Evolutionary conservation across 2,888 invertebrate genomes (phyloP).

Genomic region (Choristoneura rosaceana): DNA sequence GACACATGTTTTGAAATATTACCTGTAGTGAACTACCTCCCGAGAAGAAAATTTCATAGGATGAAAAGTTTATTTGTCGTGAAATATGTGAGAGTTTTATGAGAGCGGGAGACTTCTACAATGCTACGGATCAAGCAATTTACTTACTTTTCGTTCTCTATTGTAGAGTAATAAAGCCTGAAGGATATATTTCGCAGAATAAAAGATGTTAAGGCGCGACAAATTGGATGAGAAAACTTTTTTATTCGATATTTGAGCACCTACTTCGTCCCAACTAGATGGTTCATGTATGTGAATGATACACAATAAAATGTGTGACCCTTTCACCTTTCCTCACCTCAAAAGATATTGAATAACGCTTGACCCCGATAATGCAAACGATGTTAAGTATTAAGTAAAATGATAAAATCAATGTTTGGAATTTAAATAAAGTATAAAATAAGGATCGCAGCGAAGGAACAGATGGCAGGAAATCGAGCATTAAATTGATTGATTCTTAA

Average conservation of each 20-base stretch:
- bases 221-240: constrained; percentile 81
- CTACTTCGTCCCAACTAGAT: constrained; percentile 33
- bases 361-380: constrained; percentile 7
- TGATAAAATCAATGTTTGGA: constrained; percentile 24
- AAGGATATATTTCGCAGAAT: constrained; percentile 67
- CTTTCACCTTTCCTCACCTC: constrained; percentile 5
- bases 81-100: constrained; percentile 85
- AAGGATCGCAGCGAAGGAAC: constrained; percentile 25
- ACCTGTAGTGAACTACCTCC: constrained; percentile 82
- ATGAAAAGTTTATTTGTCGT: constrained; percentile 85
- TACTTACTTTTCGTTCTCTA: constrained; percentile 72
- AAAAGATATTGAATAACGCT: neutral
- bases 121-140: constrained; percentile 79
- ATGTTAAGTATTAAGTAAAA: constrained; percentile 14
- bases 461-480: constrained; percentile 46
- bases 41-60: constrained; percentile 79
- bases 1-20: constrained; percentile 86
- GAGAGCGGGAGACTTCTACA: constrained; percentile 78
- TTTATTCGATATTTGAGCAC: constrained; percentile 53
- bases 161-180: constrained; percentile 73
- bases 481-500: constrained; percentile 48
- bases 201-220: constrained; percentile 76
- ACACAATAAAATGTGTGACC: constrained; percentile 18
- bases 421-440: constrained; percentile 32
- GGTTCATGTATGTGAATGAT: constrained; percentile 30